Evolutionary conservation across 1,140 invertebrate species (phyloP), one percentile per base, ranked within the genome.

Genomic region (Amyelois transitella): DNA sequence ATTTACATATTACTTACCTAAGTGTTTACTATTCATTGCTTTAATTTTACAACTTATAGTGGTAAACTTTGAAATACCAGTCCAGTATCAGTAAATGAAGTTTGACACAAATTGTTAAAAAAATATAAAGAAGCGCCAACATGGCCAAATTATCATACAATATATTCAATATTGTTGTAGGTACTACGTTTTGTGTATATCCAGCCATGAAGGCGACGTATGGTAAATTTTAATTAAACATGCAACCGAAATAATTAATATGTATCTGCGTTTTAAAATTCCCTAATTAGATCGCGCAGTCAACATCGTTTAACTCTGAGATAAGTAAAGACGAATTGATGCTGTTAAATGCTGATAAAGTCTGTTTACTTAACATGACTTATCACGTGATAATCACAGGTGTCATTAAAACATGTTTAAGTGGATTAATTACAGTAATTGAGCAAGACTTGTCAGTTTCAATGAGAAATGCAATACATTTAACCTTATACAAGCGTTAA

Each of bases 271-370:
- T 32, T 50, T 60, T 60, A 57, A 60, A 51, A 24, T 50, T 45
- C 49, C 53, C 62, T 61, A 67, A 71, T 67, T 64, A 67, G 51
- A 62, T 58, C 48, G 50, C 38, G 51, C 45, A 53, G 57, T 55
- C 47, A 61, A 43, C 53, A 32, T 21, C 49, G 56, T 44, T 62
- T 53, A 60, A 51, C 45, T 53, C 52, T n/a, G 18, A 55, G 69
- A 68, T 71, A 72, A 68, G 55, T 51, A 18, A 58, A 67, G 53
- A 61, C 51, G 60, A 45, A 64, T 67, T 58, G 55, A 49, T 47
- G 20, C 48, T 55, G 22, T 18, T 43, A 14, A 28, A 22, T 8
- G 20, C 18, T 56, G 66, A 65, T 60, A 55, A 51, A 28, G 55
- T 60, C 54, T 22, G 19, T 19, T 58, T 21, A 55, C 7, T 66